These are phyloP conservation scores for Zoroaster sp. DNA, from an alignment of 53 echinoderm and acorn worm species.

Conservation along the genomic window DNA sequence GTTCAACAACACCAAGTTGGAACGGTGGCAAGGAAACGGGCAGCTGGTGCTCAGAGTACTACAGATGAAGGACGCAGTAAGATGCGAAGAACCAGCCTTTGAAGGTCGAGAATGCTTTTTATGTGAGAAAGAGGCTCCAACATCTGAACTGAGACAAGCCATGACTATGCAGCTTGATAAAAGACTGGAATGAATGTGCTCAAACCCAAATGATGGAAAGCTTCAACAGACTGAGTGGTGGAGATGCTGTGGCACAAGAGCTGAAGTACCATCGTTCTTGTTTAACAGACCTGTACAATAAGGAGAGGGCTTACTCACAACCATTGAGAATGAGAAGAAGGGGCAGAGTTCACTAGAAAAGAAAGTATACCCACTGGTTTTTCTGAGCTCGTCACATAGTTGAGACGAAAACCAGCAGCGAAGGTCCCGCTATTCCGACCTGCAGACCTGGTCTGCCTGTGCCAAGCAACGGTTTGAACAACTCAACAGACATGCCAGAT, in stretches of 20 bases:
- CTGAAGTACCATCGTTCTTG: conserved; percentile 37
- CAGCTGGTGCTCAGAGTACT: no score
- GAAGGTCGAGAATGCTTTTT: conserved; percentile 11
- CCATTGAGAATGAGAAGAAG: not conserved
- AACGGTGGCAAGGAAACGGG: no score
- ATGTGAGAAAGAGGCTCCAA: not conserved
- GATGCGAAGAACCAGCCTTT: not conserved
- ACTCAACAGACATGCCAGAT: not conserved
- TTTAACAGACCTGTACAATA: conserved; percentile 43
- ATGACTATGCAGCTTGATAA: conserved; percentile 27
- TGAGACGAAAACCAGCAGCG: not conserved
- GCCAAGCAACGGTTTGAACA: conserved; percentile 42
- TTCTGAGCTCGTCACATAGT: conserved; percentile 2
- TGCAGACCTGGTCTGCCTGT: conserved; percentile 5
- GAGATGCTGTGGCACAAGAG: conserved; percentile 41
- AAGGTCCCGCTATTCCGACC: conserved; percentile 15
- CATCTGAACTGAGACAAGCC: no score
- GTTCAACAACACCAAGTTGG: conserved; percentile 48
- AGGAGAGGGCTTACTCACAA: not conserved
- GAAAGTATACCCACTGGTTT: not conserved
- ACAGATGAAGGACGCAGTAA: not conserved
- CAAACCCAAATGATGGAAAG: not conserved
- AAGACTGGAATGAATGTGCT: conserved; percentile 18
- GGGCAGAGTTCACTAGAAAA: not conserved
- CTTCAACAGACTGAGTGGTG: conserved; percentile 25